Evolutionary conservation across 2,888 invertebrate genomes (phyloP), one percentile per base, ranked within the genome.

Genomic region (Halictus quadricinctus): DNA sequence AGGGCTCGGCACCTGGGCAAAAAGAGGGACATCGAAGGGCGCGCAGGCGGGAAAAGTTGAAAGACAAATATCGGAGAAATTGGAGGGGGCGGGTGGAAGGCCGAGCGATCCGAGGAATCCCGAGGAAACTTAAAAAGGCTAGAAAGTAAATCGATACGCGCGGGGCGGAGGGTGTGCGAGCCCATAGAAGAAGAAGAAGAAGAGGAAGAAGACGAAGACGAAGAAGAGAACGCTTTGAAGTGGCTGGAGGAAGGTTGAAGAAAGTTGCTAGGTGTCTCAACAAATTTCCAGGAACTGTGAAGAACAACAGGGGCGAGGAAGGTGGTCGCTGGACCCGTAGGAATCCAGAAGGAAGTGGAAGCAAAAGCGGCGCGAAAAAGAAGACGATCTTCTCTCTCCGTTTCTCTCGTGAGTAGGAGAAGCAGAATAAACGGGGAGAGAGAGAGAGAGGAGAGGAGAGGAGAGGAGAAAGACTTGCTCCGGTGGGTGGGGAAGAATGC

Each of bases 41-140:
- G 6, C 43, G 13, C n/a, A 70, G 43, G 43, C 43, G 41, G 70
- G 29, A 54, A 46, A 75, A 72, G 72, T 74, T 46, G 70, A 76
- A 83, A 83, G 77, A 78, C 77, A 82, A 82, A 84, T 43, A 70
- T 41, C 74, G 58, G 41, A 74, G 77, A 74, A 83, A 83, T 83
- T 78, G 78, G 70, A 82, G 76, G 69, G 82, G 29, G 0, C 41
- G 70, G 13, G n/a, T 6, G 70, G 36, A 36, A 70, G n/a, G 70
- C 70, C 4, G 72, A 84, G 50, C 60, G 48, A 77, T 70, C 50
- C 54, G 8, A 46, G 36, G 76, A 72, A 66, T 83, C 81, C 41
- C 54, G 66, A 69, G 54, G 41, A 80, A 72, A 80, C 76, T 80
- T 66, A 66, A 72, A 66, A 60, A 83, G 70, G 60, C 64, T 64